A percentile compares a stretch with the other conserved stretches of the same genome.
phyloP scores from a whole-genome alignment of 1,140 invertebrate genomes.

The Drosophila mojavensis region DNA sequence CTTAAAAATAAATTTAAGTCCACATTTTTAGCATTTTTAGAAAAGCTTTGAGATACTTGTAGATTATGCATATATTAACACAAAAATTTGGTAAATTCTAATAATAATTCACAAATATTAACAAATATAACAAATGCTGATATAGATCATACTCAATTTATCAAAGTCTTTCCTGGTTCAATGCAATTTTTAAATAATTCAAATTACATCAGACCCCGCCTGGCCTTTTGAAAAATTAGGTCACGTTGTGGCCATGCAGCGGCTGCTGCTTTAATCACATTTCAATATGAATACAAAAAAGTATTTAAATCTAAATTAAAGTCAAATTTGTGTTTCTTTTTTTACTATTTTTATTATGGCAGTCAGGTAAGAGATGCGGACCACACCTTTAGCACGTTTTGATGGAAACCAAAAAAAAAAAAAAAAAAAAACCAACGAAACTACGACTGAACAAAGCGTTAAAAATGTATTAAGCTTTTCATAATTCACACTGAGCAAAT shows the following conservation, averaged over 20 bases:
- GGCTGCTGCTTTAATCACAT: conserved; percentile 21
- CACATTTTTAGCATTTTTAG: too few relatives aligned
- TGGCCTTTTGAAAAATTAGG: conserved; percentile 21
- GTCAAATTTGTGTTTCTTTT: conserved; percentile 12
- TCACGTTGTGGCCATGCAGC: conserved; percentile 19
- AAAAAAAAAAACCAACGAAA: conserved; percentile 1
- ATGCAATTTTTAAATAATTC: conserved; percentile 1
- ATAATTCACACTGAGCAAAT: conserved; percentile 46
- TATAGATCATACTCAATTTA: background rate
- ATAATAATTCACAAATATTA: too few relatives aligned
- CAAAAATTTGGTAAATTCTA: too few relatives aligned
- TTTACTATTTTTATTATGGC: conserved; percentile 48
- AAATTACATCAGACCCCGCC: background rate
- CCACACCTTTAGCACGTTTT: conserved; percentile 54
- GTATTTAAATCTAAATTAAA: background rate
- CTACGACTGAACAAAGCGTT: conserved; percentile 43
- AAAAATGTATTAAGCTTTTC: conserved; percentile 57
- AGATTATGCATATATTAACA: too few relatives aligned
- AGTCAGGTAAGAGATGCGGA: conserved; percentile 9
- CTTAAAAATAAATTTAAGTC: background rate
- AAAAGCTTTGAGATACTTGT: too few relatives aligned
- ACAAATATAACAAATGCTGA: too few relatives aligned
- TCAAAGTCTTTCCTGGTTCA: background rate
- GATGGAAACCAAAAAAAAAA: conserved; percentile 2
- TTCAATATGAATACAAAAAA: conserved; percentile 23